These are phyloP conservation scores for Sebastes hubbsi DNA, from an alignment of 2,797 vertebrate species.

Conservation along the genomic window DNA sequence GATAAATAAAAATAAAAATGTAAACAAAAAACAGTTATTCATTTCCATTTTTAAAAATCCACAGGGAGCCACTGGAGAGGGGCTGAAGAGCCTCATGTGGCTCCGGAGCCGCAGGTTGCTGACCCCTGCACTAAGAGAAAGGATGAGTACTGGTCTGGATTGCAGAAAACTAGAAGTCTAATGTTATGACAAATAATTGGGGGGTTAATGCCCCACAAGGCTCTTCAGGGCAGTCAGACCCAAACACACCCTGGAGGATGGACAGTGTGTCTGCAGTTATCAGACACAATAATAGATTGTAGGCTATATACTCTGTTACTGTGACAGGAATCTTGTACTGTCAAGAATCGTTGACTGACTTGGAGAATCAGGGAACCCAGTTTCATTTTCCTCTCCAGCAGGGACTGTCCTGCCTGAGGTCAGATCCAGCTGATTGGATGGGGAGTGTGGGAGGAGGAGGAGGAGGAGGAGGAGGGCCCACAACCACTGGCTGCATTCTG, in stretches of 20 bases:
- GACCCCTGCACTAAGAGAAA: not conserved
- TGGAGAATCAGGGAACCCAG: not conserved
- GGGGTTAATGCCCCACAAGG: not conserved
- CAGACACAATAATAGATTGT: slow-evolving; percentile 1
- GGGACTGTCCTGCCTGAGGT: not conserved
- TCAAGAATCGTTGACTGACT: not conserved
- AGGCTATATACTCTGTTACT: not conserved
- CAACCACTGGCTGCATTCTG: slow-evolving; percentile 41
- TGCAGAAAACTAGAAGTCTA: not conserved
- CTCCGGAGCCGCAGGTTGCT: no score
- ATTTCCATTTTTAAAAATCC: no score
- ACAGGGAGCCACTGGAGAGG: no score
- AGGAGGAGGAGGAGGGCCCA: slow-evolving; percentile 42
- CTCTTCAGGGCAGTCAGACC: not conserved
- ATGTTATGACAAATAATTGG: not conserved
- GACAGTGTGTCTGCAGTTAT: not conserved
- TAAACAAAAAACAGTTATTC: no score
- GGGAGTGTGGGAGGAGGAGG: slow-evolving; percentile 43
- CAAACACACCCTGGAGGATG: not conserved
- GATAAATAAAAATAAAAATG: no score
- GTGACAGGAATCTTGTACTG: not conserved
- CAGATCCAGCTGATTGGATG: slow-evolving; percentile 40
- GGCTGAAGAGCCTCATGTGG: accelerated
- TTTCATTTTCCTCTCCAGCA: not conserved
- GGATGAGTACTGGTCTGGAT: not conserved